Evolutionary conservation across 1,140 invertebrate species (phyloP).

Genomic region (Danaus plexippus): DNA sequence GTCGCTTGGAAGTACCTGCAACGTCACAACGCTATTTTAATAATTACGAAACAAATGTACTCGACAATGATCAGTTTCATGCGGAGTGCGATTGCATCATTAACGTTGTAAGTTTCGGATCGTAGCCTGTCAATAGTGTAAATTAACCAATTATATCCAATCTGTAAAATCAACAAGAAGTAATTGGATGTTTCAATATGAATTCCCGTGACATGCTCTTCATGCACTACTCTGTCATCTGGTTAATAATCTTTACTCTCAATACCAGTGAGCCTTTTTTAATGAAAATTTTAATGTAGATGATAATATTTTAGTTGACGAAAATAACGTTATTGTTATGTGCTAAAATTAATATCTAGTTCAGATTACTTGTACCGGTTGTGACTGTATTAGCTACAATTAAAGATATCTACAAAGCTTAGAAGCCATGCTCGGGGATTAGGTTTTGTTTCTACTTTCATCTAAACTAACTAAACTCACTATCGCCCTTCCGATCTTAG

Average conservation of each 20-base stretch:
- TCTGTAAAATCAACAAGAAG: slow-evolving; percentile 5
- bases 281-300: too few relatives aligned
- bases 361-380: too few relatives aligned
- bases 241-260: slow-evolving; percentile 2
- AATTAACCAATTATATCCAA: slow-evolving; percentile 11
- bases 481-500: slow-evolving; percentile 36
- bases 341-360: too few relatives aligned
- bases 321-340: too few relatives aligned
- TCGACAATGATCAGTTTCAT: slow-evolving; percentile 13
- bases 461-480: slow-evolving; percentile 19
- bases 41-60: background rate
- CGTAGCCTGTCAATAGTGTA: slow-evolving; percentile 5
- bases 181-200: slow-evolving; percentile 8
- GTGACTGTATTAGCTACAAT: background rate
- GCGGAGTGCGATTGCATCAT: slow-evolving; percentile 11
- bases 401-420: slow-evolving; percentile 15
- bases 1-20: slow-evolving; percentile 26
- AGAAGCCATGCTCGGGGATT: slow-evolving; percentile 28
- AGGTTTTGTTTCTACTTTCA: slow-evolving; percentile 19
- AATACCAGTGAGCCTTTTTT: too few relatives aligned
- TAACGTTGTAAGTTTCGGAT: slow-evolving; percentile 1
- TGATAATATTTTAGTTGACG: too few relatives aligned
- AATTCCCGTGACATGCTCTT: slow-evolving; percentile 14
- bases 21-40: background rate
- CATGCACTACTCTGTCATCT: slow-evolving; percentile 17